phyloP scores from a whole-genome alignment of 2,888 invertebrate genomes.

The Dynastes tityus region DNA sequence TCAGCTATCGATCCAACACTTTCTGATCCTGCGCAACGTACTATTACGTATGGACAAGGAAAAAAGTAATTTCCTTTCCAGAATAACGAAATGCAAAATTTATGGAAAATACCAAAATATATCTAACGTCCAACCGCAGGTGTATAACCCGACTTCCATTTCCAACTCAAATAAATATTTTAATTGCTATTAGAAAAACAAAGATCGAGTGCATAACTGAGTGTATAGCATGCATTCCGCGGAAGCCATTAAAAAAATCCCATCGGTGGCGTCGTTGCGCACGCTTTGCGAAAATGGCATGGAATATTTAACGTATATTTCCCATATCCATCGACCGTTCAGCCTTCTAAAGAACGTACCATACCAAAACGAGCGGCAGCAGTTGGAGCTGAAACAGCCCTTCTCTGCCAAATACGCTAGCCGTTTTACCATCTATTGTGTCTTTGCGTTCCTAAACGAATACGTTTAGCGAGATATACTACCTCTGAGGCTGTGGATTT shows the following conservation, averaged over 20 bases:
- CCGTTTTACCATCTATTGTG: constrained; percentile 42
- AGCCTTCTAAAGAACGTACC: background rate
- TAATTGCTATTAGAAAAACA: background rate
- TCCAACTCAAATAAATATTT: constrained; percentile 1
- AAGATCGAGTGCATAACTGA: background rate
- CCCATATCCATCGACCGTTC: constrained; percentile 29
- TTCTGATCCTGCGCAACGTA: no score
- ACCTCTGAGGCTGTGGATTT: background rate
- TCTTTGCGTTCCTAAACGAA: constrained; percentile 27
- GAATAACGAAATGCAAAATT: no score
- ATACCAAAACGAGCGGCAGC: constrained; percentile 30
- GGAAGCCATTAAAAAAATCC: constrained; percentile 14
- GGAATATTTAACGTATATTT: constrained; percentile 41
- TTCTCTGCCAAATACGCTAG: constrained; percentile 39
- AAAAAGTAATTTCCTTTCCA: no score
- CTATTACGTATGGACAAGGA: no score
- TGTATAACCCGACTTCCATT: background rate
- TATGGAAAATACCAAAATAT: background rate
- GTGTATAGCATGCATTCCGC: background rate
- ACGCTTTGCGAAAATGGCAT: constrained; percentile 23
- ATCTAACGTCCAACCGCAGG: background rate
- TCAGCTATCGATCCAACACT: no score
- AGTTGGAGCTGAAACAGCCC: constrained; percentile 10
- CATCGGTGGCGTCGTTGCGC: constrained; percentile 5
- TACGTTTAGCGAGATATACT: constrained; percentile 18